Evolutionary conservation across 2,797 vertebrate genomes (phyloP), one percentile per base, ranked within the genome.

Genomic region (Hybognathus amarus): DNA sequence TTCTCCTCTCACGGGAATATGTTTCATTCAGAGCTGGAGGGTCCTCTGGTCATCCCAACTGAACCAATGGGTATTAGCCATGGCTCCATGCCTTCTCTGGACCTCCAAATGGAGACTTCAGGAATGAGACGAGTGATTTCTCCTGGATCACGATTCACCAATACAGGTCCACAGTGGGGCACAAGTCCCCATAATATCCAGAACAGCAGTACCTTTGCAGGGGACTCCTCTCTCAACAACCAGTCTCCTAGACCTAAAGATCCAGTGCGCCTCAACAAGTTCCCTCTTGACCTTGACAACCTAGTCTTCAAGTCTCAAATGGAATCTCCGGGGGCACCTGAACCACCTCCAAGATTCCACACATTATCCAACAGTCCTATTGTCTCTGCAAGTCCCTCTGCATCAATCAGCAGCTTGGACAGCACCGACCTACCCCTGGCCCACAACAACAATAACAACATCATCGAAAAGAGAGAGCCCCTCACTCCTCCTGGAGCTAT

Each of bases 1-100:
- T 94, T 96, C 85, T 94, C 94, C 0, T 96, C 95, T 1, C 94
- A 95, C 0, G 88, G 95, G 13, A 95, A 90, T 5, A 87, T 96
- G 76, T 96, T 95, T 86, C 94, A 92, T 1, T 92, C 59, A 0
- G 94, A 95, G 83, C 80, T 88, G 12, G 93, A 95, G 2, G 89
- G 83, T 36, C 87, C 92, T 4, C 52, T 89, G 20, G 88, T 91
- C 12, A 52, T 79, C 2, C 84, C 84, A 54, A 89, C 91, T 7
- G 92, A 93, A 40, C 86, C 91, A 40, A 52, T 78, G 1, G 54
- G 88, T 2, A 36, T 87, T 6, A 94, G 91, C 88, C 94, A 92
- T 38, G 89, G 94, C 45, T 96, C 93, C 0, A 91, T 95, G 92
- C 93, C 95, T 0, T 93, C 93, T 1, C 89, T 96, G 76, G 96